These are phyloP conservation scores for Calyptommatus sinebrachiatus DNA, from an alignment of 2,113 vertebrate genomes.

Conservation along the genomic window DNA sequence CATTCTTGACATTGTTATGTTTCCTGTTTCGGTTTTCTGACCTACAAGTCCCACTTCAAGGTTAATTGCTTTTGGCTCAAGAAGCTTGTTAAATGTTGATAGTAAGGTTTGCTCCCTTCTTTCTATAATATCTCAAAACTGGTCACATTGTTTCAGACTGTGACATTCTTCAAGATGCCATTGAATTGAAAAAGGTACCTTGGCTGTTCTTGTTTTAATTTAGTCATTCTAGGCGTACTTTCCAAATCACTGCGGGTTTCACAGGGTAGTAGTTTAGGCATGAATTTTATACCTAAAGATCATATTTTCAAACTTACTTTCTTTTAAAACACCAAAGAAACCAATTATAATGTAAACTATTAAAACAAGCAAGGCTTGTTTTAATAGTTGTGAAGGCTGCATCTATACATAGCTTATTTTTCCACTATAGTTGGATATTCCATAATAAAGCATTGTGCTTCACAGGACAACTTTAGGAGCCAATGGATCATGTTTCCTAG, in stretches of 20 bases:
- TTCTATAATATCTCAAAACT: constrained; percentile 13
- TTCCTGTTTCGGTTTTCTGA: constrained; percentile 32
- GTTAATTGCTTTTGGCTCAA: constrained; percentile 25
- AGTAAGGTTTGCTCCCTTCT: constrained; percentile 10
- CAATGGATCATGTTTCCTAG: too few relatives aligned
- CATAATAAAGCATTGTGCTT: too few relatives aligned
- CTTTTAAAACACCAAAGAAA: too few relatives aligned
- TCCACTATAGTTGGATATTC: too few relatives aligned
- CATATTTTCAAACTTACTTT: too few relatives aligned
- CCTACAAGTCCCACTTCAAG: constrained; percentile 19
- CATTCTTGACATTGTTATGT: constrained; percentile 32
- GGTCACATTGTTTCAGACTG: neutral
- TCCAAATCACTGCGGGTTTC: constrained; percentile 2
- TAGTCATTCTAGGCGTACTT: neutral
- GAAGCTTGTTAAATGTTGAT: constrained; percentile 29
- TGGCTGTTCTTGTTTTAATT: neutral
- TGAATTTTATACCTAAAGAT: too few relatives aligned
- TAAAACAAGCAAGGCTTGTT: too few relatives aligned
- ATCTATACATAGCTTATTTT: too few relatives aligned
- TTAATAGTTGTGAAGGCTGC: too few relatives aligned
- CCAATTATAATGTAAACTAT: too few relatives aligned
- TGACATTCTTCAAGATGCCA: neutral
- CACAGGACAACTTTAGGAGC: too few relatives aligned
- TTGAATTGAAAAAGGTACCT: neutral
- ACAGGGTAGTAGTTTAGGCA: neutral